phyloP scores from a whole-genome alignment of 2,888 invertebrate genomes.

The Schizotus pectinicornis region DNA sequence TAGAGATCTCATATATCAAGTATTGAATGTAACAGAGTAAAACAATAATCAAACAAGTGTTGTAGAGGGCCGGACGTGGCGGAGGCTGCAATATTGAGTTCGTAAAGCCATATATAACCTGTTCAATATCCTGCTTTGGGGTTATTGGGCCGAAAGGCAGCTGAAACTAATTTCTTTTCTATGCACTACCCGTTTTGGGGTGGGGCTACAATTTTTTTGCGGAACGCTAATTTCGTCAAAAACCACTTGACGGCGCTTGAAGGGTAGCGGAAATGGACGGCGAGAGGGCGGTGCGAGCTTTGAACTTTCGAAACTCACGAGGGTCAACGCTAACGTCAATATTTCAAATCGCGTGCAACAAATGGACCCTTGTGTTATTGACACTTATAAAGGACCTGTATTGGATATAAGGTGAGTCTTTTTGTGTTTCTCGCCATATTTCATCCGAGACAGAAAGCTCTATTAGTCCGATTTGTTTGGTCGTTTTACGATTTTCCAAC shows the following conservation, averaged over 20 bases:
- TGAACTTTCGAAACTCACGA: conserved; percentile 21
- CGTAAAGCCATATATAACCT: conserved; percentile 47
- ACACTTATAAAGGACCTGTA: conserved; percentile 20
- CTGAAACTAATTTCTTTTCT: conserved; percentile 48
- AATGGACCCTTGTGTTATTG: conserved; percentile 24
- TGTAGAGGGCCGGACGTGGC: conserved; percentile 43
- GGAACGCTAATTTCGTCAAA: background rate
- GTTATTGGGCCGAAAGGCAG: conserved; percentile 43
- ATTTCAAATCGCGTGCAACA: conserved; percentile 25
- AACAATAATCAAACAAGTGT: conserved; percentile 49
- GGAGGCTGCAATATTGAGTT: conserved; percentile 47
- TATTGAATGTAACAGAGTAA: conserved; percentile 43
- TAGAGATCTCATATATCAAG: conserved; percentile 44
- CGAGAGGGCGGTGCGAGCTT: conserved; percentile 10
- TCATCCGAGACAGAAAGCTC: background rate
- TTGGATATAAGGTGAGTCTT: conserved; percentile 16
- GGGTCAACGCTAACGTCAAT: conserved; percentile 21
- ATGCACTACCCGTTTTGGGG: conserved; percentile 22
- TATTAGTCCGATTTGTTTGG: background rate
- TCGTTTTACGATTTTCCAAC: background rate
- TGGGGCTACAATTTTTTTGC: conserved; percentile 5
- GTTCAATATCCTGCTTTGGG: conserved; percentile 48
- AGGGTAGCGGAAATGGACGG: conserved; percentile 11
- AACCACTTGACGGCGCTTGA: background rate
- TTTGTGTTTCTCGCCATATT: conserved; percentile 6